phyloP scores from a whole-genome alignment of 2,113 vertebrate species.

The Calcarius ornatus region DNA sequence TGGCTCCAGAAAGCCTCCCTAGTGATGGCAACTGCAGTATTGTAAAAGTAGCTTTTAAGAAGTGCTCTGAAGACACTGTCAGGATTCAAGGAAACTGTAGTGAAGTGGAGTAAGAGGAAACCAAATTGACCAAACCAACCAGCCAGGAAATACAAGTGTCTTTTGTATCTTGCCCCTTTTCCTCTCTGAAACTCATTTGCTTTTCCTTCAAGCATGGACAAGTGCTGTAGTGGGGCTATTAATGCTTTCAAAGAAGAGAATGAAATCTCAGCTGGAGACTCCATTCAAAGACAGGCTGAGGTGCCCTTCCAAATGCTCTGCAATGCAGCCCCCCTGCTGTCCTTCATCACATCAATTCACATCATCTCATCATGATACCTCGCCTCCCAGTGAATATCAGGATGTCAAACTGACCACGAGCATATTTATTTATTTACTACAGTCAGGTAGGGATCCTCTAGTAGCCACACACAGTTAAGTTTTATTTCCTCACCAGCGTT shows the following conservation, averaged over 20 bases:
- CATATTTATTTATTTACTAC: background rate
- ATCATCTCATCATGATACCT: background rate
- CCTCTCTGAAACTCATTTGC: background rate
- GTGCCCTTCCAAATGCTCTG: background rate
- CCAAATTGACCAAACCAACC: background rate
- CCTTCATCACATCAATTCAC: constrained; percentile 13
- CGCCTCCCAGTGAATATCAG: background rate
- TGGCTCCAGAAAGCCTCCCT: background rate
- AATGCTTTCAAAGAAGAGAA: background rate
- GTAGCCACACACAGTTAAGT: background rate
- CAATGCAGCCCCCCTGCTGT: background rate
- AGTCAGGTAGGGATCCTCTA: background rate
- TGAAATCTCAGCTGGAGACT: background rate
- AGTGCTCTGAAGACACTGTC: background rate
- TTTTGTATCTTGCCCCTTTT: background rate
- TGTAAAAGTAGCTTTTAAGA: background rate
- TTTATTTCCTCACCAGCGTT: background rate
- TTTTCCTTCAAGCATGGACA: background rate
- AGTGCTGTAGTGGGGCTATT: background rate
- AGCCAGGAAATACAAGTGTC: background rate
- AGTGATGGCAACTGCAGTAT: background rate
- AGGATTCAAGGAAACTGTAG: background rate
- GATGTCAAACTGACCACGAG: fast-evolving
- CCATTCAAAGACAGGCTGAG: background rate
- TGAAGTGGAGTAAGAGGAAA: background rate